phyloP scores from a whole-genome alignment of 2,888 invertebrate species.

The Callyntrura guangdongensis region DNA sequence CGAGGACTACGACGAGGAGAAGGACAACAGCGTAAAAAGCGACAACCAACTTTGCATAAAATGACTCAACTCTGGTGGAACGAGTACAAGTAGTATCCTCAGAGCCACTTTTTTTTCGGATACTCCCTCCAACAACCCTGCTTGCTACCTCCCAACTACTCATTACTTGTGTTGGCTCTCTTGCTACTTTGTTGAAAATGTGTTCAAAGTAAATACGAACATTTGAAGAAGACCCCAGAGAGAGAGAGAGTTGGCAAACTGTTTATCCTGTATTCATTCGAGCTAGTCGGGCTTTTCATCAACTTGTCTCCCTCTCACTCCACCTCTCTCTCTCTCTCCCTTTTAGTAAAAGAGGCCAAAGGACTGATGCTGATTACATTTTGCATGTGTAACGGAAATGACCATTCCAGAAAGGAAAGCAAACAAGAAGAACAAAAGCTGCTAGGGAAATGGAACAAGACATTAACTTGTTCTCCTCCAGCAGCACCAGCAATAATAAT shows the following conservation, averaged over 20 bases:
- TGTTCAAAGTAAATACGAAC: not conserved
- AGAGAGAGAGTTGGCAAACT: not conserved
- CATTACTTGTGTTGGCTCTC: not conserved
- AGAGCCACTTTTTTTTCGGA: slow-evolving; percentile 2
- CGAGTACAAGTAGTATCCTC: not conserved
- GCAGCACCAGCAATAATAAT: too few relatives aligned
- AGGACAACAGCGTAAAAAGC: too few relatives aligned
- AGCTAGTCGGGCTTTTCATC: not conserved
- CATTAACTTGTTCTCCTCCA: not conserved
- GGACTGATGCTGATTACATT: slow-evolving; percentile 68
- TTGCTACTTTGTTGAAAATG: not conserved
- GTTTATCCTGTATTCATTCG: not conserved
- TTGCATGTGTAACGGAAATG: slow-evolving; percentile 84
- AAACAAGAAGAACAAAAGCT: slow-evolving; percentile 26
- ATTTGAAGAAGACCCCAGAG: not conserved
- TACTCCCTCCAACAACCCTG: too few relatives aligned
- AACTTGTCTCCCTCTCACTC: not conserved
- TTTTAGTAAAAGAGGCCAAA: slow-evolving; percentile 4
- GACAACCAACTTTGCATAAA: too few relatives aligned
- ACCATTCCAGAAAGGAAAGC: slow-evolving; percentile 80
- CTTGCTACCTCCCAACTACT: not conserved
- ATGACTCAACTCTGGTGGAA: not conserved
- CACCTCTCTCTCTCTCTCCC: too few relatives aligned
- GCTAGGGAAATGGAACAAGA: not conserved
- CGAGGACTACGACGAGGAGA: too few relatives aligned